phyloP scores from a whole-genome alignment of 2,888 invertebrate species.

The Melinaea menophilus region DNA sequence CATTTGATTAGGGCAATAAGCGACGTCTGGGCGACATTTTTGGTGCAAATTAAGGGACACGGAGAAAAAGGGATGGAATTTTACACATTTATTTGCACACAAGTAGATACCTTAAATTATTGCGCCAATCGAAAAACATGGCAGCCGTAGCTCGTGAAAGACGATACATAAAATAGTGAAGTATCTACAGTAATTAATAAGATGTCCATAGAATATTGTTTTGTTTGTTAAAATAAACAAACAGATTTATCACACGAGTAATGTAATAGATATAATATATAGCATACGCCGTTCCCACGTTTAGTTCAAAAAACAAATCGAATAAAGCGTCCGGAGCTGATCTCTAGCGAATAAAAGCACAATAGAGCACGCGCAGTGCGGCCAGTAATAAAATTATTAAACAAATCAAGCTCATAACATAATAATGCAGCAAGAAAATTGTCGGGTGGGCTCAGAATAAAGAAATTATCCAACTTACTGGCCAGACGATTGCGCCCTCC shows the following conservation, averaged over 20 bases:
- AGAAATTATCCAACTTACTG: constrained; percentile 75
- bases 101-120: constrained; percentile 20
- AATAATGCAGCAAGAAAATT: constrained; percentile 75
- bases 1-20: constrained; percentile 42
- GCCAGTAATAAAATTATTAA: constrained; percentile 77
- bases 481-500: constrained; percentile 62
- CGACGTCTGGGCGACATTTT: constrained; percentile 36
- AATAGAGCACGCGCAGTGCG: constrained; percentile 52
- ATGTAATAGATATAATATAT: constrained; percentile 23
- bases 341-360: constrained; percentile 40
- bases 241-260: constrained; percentile 5
- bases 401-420: constrained; percentile 77
- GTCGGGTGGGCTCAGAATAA: constrained; percentile 73
- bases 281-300: constrained; percentile 26
- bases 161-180: not conserved
- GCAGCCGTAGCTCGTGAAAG: no score
- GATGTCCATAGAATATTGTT: not conserved
- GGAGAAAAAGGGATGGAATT: constrained; percentile 23
- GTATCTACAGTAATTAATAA: not conserved
- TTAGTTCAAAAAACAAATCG: constrained; percentile 28
- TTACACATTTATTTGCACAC: constrained; percentile 28
- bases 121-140: constrained; percentile 2
- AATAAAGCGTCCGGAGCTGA: constrained; percentile 27
- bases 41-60: constrained; percentile 34
- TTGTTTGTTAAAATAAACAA: not conserved